These are phyloP conservation scores for Agrotis puta DNA, from an alignment of 2,888 invertebrate genomes.

Conservation along the genomic window DNA sequence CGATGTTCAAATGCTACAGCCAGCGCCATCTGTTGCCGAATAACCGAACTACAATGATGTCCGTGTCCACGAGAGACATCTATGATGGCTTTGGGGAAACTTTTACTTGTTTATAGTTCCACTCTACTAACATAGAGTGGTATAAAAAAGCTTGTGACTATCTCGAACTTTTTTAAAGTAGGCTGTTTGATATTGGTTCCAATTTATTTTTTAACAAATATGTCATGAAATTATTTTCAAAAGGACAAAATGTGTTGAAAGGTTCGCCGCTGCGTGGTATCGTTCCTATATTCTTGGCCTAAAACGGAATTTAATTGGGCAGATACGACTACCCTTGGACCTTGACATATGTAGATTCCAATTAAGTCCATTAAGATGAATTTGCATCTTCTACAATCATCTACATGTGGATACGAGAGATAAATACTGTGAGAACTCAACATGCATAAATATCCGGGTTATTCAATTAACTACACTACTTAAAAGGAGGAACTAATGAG, in stretches of 20 bases:
- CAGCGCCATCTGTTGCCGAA: conserved; percentile 60
- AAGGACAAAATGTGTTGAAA: no score
- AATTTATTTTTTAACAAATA: neutral
- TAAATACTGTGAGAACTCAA: neutral
- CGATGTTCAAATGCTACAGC: conserved; percentile 30
- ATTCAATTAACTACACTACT: neutral
- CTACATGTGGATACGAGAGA: no score
- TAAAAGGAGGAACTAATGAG: conserved; percentile 30
- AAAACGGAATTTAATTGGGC: neutral
- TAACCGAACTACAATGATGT: conserved; percentile 40
- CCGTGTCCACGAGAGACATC: conserved; percentile 58
- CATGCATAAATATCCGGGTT: neutral
- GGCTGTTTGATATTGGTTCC: neutral
- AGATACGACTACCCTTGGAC: neutral
- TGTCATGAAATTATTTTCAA: neutral
- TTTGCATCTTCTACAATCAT: no score
- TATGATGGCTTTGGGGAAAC: conserved; percentile 46
- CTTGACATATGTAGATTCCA: conserved; percentile 3
- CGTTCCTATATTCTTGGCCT: neutral
- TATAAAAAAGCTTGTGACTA: neutral
- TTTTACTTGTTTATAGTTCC: conserved; percentile 29
- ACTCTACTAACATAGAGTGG: conserved; percentile 14
- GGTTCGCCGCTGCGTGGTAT: no score
- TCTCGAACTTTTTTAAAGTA: neutral
- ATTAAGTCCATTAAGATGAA: neutral